Evolutionary conservation across 2,888 invertebrate genomes (phyloP).

Genomic region (Tinea semifulvella): DNA sequence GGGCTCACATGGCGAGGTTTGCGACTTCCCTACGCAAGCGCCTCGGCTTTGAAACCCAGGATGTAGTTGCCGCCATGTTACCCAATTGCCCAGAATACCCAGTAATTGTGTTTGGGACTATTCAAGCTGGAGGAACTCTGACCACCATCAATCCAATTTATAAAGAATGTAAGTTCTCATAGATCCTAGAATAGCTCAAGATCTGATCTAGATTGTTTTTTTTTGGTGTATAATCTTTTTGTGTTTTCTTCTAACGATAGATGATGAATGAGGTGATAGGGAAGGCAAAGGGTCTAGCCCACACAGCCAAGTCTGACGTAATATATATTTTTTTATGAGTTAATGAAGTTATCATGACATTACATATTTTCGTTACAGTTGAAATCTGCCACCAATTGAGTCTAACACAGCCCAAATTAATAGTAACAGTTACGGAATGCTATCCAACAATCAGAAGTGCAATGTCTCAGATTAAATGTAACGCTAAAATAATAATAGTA

Average conservation of each 20-base stretch:
- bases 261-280: too few species aligned
- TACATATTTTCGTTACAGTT: conserved; percentile 68
- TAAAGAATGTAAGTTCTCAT: conserved; percentile 65
- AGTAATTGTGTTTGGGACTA: conserved; percentile 69
- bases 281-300: too few species aligned
- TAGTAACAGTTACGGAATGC: conserved; percentile 68
- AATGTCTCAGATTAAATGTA: conserved; percentile 40
- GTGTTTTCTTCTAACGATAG: too few species aligned
- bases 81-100: conserved; percentile 81
- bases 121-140: conserved; percentile 74
- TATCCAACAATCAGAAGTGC: conserved; percentile 56
- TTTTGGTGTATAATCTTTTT: too few species aligned
- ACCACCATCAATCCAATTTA: conserved; percentile 83
- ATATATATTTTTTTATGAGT: too few species aligned
- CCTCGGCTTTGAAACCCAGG: conserved; percentile 69
- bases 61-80: conserved; percentile 73
- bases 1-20: conserved; percentile 66
- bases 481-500: conserved; percentile 64
- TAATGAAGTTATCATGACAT: too few species aligned
- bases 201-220: too few species aligned
- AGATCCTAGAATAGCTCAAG: too few species aligned
- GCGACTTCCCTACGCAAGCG: conserved; percentile 71
- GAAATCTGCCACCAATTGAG: conserved; percentile 74
- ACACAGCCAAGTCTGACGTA: too few species aligned
- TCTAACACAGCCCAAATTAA: conserved; percentile 69